Conservation (phyloP, 2,888 invertebrate genomes). For the Lottia scabra region DNA sequence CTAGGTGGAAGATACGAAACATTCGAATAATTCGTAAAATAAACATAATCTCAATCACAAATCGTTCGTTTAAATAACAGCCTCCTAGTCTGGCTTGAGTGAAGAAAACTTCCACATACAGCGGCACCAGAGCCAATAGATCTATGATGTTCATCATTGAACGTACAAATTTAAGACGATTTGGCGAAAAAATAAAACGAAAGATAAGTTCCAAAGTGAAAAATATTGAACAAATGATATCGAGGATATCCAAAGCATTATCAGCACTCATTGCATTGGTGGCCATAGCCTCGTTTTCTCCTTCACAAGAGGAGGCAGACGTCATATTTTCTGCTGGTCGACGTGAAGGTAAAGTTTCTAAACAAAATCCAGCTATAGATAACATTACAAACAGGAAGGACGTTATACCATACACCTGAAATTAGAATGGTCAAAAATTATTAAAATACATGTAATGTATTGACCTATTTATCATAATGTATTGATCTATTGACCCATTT, state of each 20-base stretch:
- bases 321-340: constrained; percentile 33
- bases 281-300: constrained; percentile 34
- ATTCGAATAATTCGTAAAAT: constrained; percentile 71
- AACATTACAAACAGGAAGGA: constrained; percentile 64
- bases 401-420: constrained; percentile 63
- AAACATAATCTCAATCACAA: constrained; percentile 68
- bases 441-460: too few relatives aligned
- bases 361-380: constrained; percentile 65
- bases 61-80: constrained; percentile 61
- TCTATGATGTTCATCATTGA: constrained; percentile 66
- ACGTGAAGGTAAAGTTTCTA: constrained; percentile 66
- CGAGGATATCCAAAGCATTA: constrained; percentile 53
- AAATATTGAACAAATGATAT: constrained; percentile 64
- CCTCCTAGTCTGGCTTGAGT: constrained; percentile 55
- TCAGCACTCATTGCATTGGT: constrained; percentile 45
- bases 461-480: too few relatives aligned
- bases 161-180: constrained; percentile 57
- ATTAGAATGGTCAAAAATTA: constrained; percentile 24
- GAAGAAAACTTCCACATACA: constrained; percentile 64
- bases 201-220: constrained; percentile 65
- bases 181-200: constrained; percentile 60
- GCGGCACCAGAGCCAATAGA: constrained; percentile 63
- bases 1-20: constrained; percentile 71
- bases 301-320: constrained; percentile 34
- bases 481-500: too few relatives aligned